Conservation (phyloP, 2,113 vertebrate species). For the Delphinus delphis region DNA sequence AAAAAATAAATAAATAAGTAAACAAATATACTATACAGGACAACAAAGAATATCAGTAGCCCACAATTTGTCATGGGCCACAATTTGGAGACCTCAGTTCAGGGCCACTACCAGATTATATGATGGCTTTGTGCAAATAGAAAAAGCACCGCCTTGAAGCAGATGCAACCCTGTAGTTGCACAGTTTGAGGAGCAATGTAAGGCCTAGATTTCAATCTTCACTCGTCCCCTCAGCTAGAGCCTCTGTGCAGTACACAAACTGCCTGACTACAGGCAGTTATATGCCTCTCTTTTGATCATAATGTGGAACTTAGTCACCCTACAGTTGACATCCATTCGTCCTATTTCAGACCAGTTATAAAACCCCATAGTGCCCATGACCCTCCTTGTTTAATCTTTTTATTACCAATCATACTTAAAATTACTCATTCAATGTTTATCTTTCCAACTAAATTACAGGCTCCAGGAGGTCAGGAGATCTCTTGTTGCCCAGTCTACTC, state of each 20-base stretch:
- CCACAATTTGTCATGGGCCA: not conserved
- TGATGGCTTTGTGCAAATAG: not conserved
- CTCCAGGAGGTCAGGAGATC: not conserved
- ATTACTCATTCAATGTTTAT: not conserved
- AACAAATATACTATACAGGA: not conserved
- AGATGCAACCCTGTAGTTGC: fast-evolving
- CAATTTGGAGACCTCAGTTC: not conserved
- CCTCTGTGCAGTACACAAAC: not conserved
- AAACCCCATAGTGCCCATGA: not conserved
- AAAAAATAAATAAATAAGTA: not conserved
- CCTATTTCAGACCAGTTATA: not conserved
- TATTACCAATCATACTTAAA: not conserved
- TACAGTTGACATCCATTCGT: not conserved
- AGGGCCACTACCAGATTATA: not conserved
- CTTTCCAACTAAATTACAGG: not conserved
- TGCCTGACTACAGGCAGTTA: too few relatives aligned
- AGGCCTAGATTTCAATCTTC: not conserved
- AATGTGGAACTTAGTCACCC: not conserved
- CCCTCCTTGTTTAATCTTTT: not conserved
- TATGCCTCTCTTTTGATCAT: not conserved
- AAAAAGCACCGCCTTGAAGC: not conserved
- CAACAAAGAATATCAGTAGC: not conserved
- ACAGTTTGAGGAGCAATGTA: not conserved
- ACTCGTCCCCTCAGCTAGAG: not conserved
- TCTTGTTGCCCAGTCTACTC: not conserved